Percentiles rank a stretch among this genome's conserved stretches.
Evolutionary conservation across 1,140 invertebrate genomes (phyloP).

Genomic region (Lepidurus apus): DNA sequence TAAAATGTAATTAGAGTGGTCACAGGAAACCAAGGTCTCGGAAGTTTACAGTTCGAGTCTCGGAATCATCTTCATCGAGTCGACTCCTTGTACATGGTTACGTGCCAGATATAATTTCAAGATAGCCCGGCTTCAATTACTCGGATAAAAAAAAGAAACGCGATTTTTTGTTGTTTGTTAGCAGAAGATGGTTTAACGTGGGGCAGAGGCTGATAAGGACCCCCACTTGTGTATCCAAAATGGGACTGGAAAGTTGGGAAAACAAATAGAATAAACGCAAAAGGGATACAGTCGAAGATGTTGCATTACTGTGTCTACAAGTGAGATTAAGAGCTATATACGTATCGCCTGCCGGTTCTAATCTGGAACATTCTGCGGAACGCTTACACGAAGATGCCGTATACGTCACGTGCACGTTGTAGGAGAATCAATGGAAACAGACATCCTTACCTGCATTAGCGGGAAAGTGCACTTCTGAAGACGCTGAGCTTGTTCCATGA

Average conservation of each 20-base stretch:
- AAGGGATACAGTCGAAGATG: not conserved
- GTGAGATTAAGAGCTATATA: too few relatives aligned
- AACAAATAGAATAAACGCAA: not conserved
- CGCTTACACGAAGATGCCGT: not conserved
- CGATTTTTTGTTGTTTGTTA: not conserved
- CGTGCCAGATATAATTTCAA: conserved; percentile 1
- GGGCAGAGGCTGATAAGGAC: too few relatives aligned
- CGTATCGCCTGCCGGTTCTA: too few relatives aligned
- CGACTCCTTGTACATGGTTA: not conserved
- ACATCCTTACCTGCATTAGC: conserved; percentile 1
- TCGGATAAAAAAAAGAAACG: not conserved
- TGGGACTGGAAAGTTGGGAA: not conserved
- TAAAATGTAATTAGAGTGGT: not conserved
- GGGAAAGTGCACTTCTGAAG: conserved; percentile 7
- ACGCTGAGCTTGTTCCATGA: not conserved
- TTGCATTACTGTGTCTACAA: too few relatives aligned
- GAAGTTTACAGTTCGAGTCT: not conserved
- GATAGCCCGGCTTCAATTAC: not conserved
- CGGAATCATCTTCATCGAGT: not conserved
- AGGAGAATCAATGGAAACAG: not conserved
- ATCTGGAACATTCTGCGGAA: too few relatives aligned
- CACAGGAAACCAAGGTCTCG: not conserved
- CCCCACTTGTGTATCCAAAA: not conserved
- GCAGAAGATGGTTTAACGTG: too few relatives aligned
- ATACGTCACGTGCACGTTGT: not conserved